Evolutionary conservation across 2,113 vertebrate genomes (phyloP).

Genomic region (Garra rufa): DNA sequence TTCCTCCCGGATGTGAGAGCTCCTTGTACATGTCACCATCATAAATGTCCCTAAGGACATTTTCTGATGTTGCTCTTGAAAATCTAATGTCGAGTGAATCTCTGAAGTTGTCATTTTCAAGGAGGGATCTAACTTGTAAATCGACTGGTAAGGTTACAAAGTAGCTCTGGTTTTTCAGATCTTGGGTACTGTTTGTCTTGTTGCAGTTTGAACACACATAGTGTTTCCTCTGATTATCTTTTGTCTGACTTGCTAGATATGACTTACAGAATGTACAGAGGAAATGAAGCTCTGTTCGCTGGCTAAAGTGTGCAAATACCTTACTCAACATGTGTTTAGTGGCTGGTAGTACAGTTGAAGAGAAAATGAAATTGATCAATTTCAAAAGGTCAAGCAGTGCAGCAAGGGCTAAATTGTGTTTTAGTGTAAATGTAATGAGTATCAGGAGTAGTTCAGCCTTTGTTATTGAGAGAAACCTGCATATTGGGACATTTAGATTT

Average conservation of each 20-base stretch:
- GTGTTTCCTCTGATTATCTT: conserved; percentile 1
- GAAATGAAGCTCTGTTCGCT: conserved; percentile 21
- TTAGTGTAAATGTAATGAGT: not conserved
- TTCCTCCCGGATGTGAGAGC: conserved; percentile 13
- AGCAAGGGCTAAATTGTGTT: not conserved
- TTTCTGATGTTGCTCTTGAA: conserved; percentile 23
- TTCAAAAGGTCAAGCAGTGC: conserved; percentile 13
- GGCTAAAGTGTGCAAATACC: conserved; percentile 12
- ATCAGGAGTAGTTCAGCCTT: conserved; percentile 14
- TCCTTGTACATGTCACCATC: conserved; percentile 35
- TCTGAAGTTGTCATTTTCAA: conserved; percentile 18
- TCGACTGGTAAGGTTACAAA: conserved; percentile 31
- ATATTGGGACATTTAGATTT: not conserved
- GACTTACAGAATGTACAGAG: conserved; percentile 21
- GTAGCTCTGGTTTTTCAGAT: conserved; percentile 21
- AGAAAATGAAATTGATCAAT: not conserved
- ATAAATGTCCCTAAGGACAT: conserved; percentile 20
- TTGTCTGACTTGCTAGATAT: conserved; percentile 17
- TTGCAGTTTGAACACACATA: conserved; percentile 30
- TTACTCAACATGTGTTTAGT: conserved; percentile 12
- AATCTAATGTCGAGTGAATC: conserved; percentile 11
- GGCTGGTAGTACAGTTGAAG: not conserved
- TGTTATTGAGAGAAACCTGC: not conserved
- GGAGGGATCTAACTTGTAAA: not conserved
- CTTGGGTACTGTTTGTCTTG: not conserved